A percentile compares a stretch with the other conserved stretches of the same genome.
Evolutionary conservation across 2,113 vertebrate species (phyloP).

Genomic region (Gnathonemus echidnorhynchus): DNA sequence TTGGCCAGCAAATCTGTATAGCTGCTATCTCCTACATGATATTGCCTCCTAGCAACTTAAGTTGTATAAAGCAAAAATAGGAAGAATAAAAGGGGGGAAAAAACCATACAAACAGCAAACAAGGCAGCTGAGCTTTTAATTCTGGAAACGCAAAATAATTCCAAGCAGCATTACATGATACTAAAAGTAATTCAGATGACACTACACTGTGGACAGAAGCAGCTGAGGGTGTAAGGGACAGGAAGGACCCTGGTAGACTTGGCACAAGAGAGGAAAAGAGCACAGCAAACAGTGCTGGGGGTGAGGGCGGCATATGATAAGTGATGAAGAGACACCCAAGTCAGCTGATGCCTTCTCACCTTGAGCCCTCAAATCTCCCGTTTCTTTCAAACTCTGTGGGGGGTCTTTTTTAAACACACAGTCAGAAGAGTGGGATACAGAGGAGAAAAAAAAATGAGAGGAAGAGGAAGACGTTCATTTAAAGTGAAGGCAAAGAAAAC

Average conservation of each 20-base stretch:
- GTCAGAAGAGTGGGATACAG: slow-evolving; percentile 12
- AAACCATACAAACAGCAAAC: neutral
- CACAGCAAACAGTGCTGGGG: slow-evolving; percentile 27
- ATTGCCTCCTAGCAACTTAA: neutral
- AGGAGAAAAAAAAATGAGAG: neutral
- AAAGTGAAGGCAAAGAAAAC: neutral
- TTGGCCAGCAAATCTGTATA: neutral
- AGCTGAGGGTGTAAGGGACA: neutral
- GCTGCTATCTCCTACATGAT: neutral
- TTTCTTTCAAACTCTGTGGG: slow-evolving; percentile 98
- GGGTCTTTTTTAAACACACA: slow-evolving; percentile 67
- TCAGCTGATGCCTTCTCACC: slow-evolving; percentile 72
- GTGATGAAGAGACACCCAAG: neutral
- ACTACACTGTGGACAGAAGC: neutral
- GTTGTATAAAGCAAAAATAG: neutral
- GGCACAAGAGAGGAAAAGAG: neutral
- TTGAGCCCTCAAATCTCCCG: slow-evolving; percentile 99
- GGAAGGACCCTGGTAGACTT: neutral
- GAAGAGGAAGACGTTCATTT: neutral
- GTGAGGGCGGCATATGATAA: neutral
- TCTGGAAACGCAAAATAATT: neutral
- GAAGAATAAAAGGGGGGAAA: neutral
- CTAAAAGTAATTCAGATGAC: neutral
- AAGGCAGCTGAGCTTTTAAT: neutral
- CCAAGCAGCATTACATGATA: neutral